These are phyloP conservation scores for Embiotoca jacksoni DNA, from an alignment of 2,113 vertebrate genomes.

Conservation along the genomic window DNA sequence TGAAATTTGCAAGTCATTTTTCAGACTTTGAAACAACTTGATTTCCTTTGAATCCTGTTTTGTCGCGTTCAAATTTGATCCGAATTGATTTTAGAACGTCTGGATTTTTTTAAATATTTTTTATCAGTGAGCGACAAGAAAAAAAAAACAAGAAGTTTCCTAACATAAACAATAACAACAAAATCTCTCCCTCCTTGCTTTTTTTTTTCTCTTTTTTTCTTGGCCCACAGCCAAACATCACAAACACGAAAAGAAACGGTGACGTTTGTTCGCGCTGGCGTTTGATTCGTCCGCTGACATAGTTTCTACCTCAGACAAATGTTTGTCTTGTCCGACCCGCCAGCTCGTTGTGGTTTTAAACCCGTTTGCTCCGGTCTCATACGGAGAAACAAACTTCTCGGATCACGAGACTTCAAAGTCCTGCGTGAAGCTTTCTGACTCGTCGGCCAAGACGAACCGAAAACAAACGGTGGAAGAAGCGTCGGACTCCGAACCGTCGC, in stretches of 20 bases:
- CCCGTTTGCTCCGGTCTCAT: slow-evolving; percentile 6
- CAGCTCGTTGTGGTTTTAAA: slow-evolving; percentile 54
- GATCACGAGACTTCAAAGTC: slow-evolving; percentile 73
- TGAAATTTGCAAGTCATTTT: too few relatives aligned
- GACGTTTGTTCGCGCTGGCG: slow-evolving; percentile 21
- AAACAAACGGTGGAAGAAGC: slow-evolving; percentile 43
- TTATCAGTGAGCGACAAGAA: too few relatives aligned
- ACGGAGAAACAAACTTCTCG: slow-evolving; percentile 62
- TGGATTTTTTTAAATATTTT: too few relatives aligned
- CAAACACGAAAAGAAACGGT: neutral
- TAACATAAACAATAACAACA: neutral
- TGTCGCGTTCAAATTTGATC: too few relatives aligned
- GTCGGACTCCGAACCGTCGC: slow-evolving; percentile 38
- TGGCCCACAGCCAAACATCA: neutral
- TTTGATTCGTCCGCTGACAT: slow-evolving; percentile 33
- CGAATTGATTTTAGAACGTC: too few relatives aligned
- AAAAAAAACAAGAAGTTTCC: neutral
- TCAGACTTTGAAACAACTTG: too few relatives aligned
- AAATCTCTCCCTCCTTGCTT: neutral
- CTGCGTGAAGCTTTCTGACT: slow-evolving; percentile 32
- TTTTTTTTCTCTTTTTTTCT: neutral
- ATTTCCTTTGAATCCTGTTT: too few relatives aligned
- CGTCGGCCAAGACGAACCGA: slow-evolving; percentile 67
- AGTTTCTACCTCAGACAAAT: slow-evolving; percentile 47
- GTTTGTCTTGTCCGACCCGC: slow-evolving; percentile 55